These are phyloP conservation scores for Stegodyphus mimosarum DNA, from an alignment of 1,140 invertebrate genomes.

Conservation along the genomic window DNA sequence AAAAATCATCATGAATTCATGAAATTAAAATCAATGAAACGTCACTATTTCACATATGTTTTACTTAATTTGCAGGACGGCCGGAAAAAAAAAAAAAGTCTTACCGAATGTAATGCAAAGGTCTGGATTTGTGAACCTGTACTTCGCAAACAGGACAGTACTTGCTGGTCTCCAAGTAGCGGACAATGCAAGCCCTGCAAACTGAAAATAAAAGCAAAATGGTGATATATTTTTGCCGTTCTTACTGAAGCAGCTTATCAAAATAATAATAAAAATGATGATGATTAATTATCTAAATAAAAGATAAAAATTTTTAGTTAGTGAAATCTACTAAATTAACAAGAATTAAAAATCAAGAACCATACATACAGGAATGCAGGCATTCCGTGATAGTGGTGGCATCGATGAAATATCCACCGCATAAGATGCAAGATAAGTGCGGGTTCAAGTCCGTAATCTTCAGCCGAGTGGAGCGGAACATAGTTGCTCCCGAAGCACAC, in stretches of 20 bases:
- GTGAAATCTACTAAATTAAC: too few relatives aligned
- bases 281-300: too few relatives aligned
- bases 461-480: conserved; percentile 1
- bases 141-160: conserved; percentile 70
- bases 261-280: too few relatives aligned
- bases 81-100: neutral
- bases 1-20: too few relatives aligned
- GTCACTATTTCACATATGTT: too few relatives aligned
- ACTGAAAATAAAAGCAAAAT: conserved; percentile 65
- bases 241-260: too few relatives aligned
- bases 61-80: too few relatives aligned
- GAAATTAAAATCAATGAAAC: too few relatives aligned
- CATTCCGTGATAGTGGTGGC: conserved; percentile 98
- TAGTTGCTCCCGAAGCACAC: neutral
- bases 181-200: conserved; percentile 71
- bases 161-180: conserved; percentile 70
- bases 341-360: neutral
- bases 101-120: conserved; percentile 66
- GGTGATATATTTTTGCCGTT: neutral
- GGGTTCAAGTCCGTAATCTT: conserved; percentile 79
- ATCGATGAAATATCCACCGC: conserved; percentile 95
- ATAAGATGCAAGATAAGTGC: conserved; percentile 95
- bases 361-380: conserved; percentile 92
- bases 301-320: too few relatives aligned
- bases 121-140: conserved; percentile 69